Evolutionary conservation across 2,888 invertebrate genomes (phyloP).

Genomic region (Cremastinae sp.): DNA sequence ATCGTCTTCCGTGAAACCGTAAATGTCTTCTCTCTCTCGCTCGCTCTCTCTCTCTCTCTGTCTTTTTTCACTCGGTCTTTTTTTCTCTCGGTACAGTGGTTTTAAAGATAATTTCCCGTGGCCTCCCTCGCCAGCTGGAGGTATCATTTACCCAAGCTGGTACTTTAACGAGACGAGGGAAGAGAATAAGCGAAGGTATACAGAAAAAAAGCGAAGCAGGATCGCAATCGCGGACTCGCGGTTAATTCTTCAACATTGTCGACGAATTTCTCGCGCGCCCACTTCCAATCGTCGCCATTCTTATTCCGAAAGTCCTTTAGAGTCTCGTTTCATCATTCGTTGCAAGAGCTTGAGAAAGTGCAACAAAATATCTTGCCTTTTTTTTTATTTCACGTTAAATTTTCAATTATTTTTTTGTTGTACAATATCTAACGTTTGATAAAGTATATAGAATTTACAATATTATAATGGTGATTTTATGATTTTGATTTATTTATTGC

Average conservation of each 20-base stretch:
- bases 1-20: constrained; percentile 61
- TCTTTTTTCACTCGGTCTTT: constrained; percentile 30
- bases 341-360: not conserved
- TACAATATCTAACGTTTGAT: no score
- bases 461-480: no score
- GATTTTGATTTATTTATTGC: no score
- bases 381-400: not conserved
- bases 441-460: no score
- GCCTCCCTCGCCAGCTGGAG: constrained; percentile 46
- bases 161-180: constrained; percentile 47
- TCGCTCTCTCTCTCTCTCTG: constrained; percentile 16
- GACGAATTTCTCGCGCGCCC: constrained; percentile 32
- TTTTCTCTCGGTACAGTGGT: constrained; percentile 14
- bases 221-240: constrained; percentile 21
- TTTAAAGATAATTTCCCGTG: constrained; percentile 46
- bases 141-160: constrained; percentile 43
- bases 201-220: not conserved
- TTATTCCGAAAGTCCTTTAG: constrained; percentile 2
- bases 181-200: constrained; percentile 5
- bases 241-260: constrained; percentile 41
- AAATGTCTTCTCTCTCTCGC: constrained; percentile 37
- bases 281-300: constrained; percentile 18
- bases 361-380: not conserved
- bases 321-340: not conserved
- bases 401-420: not conserved